A percentile compares a stretch with the other conserved stretches of the same genome.
Evolutionary conservation across 2,888 invertebrate genomes (phyloP).

Genomic region (Pseudococcus longispinus): DNA sequence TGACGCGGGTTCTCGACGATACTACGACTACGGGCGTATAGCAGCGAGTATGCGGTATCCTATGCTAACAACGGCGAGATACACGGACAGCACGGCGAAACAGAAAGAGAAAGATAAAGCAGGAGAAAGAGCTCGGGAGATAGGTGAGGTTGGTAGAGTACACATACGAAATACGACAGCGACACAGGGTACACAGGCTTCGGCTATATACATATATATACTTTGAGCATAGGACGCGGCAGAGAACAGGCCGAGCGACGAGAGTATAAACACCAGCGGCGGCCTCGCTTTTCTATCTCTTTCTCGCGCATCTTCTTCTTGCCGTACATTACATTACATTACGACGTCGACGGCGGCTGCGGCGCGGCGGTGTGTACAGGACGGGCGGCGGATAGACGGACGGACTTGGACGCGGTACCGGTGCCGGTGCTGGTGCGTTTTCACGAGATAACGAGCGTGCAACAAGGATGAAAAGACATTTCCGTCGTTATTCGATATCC

Average conservation of each 20-base stretch:
- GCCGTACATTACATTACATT: neutral
- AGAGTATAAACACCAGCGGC: neutral
- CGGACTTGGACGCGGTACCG: neutral
- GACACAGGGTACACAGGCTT: neutral
- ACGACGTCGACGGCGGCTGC: neutral
- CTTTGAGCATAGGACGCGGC: neutral
- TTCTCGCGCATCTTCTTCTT: neutral
- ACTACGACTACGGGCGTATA: neutral
- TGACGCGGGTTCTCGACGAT: neutral
- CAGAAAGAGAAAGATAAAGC: neutral
- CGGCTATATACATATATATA: neutral
- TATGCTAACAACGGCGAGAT: neutral
- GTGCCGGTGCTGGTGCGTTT: conserved; percentile 21
- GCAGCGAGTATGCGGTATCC: neutral
- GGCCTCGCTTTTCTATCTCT: neutral
- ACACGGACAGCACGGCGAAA: neutral
- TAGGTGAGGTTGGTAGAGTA: neutral
- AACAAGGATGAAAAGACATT: conserved; percentile 43
- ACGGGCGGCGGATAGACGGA: neutral
- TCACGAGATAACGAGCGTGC: conserved; percentile 41
- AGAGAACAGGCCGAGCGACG: neutral
- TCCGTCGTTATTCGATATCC: conserved; percentile 45
- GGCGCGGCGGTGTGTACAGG: neutral
- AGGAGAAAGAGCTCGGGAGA: too few species aligned
- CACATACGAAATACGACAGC: neutral